Base-by-base conservation (phyloP, 2,113 vertebrate species). In the Atractosteus spatula region DNA sequence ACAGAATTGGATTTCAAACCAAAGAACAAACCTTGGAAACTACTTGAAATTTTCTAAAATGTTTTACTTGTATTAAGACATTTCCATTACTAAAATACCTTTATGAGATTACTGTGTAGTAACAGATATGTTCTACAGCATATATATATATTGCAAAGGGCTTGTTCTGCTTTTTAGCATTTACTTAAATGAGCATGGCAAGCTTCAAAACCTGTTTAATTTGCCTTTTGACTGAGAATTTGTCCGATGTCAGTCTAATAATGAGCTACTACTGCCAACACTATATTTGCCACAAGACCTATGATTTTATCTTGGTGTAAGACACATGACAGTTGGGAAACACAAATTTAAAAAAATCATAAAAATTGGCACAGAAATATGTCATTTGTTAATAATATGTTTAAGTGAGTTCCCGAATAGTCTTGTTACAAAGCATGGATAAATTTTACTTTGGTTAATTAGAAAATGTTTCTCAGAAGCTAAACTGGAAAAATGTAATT, bases 401-500 rank as follows among this genome's bases (percentile, higher is more conserved):
- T 11, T 72, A 29, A 45, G 8, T 45, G n/a, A 7, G n/a, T 66
- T 10, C 63, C 63, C 1, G 1, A 65, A 44, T 44, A 45, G 14
- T 66, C 45, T 51, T 10, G 10, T 66, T 41, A 62, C 62, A 66
- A 54, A 57, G 43, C 29, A 29, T 12, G 41, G 41, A 56, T n/a
- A 3, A 41, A 13, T 64, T 55, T 66, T 57, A 66, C 41, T 66
- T 29, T 29, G 29, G 29, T 66, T 44, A 13, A n/a, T 62, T 66
- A 44, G 41, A 66, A 41, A 17, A 47, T 42, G 42, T 72, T 43
- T 13, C 57, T n/a, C 55, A 66, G 29, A n/a, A 41, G 16, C 41
- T 13, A 54, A 68, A 73, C 55, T 73, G 72, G 72, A 74, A 51
- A 74, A 74, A 74, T 55, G 54, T 54, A 55, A 61, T 16, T 43